These are phyloP conservation scores for Meloidogyne exigua DNA, from an alignment of 1,140 invertebrate species.

Conservation along the genomic window DNA sequence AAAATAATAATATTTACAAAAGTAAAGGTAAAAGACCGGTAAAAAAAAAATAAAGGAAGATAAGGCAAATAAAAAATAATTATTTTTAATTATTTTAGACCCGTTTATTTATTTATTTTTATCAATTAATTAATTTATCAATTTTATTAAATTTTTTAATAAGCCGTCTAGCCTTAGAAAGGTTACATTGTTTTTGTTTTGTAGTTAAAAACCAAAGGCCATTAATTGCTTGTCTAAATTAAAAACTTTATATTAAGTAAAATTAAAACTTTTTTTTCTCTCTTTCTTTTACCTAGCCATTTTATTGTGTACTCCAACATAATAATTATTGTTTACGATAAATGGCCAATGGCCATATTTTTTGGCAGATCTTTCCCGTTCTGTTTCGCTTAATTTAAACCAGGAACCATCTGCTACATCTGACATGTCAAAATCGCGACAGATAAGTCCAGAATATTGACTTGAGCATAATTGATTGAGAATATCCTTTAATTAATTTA, in stretches of 20 bases:
- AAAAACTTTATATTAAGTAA: neutral
- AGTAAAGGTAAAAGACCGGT: neutral
- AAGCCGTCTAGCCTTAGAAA: conserved; percentile 41
- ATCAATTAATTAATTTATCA: neutral
- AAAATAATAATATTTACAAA: too few relatives aligned
- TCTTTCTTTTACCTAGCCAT: conserved; percentile 43
- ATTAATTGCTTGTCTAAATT: conserved; percentile 47
- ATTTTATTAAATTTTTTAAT: conserved; percentile 38
- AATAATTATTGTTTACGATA: conserved; percentile 59
- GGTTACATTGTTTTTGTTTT: conserved; percentile 34
- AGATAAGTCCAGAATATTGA: conserved; percentile 50
- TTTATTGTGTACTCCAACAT: conserved; percentile 55
- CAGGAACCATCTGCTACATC: conserved; percentile 57
- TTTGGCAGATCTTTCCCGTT: conserved; percentile 31
- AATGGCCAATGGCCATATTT: conserved; percentile 33
- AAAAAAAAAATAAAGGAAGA: neutral
- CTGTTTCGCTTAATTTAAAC: conserved; percentile 55
- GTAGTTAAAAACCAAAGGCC: conserved; percentile 49
- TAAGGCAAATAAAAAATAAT: too few relatives aligned
- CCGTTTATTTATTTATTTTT: neutral
- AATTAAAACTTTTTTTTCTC: conserved; percentile 23
- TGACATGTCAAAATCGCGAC: conserved; percentile 50
- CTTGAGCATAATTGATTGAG: conserved; percentile 47
- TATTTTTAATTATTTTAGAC: neutral
- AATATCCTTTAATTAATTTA: conserved; percentile 41